Base-by-base conservation (phyloP, 2,113 vertebrate genomes). In the Arizona elegans region DNA sequence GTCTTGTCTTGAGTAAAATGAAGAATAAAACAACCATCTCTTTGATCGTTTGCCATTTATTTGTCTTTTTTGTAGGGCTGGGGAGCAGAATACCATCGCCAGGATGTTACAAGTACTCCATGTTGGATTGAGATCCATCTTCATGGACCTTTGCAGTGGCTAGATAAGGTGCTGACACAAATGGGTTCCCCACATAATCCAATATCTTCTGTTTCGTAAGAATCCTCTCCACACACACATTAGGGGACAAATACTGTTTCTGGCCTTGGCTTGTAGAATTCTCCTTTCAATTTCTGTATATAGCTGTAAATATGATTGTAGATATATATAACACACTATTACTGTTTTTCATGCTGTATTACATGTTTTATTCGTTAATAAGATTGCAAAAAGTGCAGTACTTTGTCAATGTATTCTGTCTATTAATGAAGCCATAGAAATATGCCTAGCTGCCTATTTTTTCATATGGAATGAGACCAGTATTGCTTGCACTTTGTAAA, bases 111-210 rank as follows among this genome's bases (percentile, higher is more conserved):
- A 38, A 99, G 99, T 98, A 99, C 99, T 0, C 99, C 99, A 94
- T 99, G 99, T 98, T 99, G 99, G 99, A 99, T 99, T 62, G 99
- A 99, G 97, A 98, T 99, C 52, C 99, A 99, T 89, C 98, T 99
- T 93, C 99, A 99, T 0, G 99, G 99, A 92, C 99, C 99, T 0
- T 97, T 99, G 95, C 99, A 99, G 97, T 99, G 99, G 99, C 95
- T 99, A 97, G 99, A 99, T 97, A 99, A 99, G 96, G 99, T 99
- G 92, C 98, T 99, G 93, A 99, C 99, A 38, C 99, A 99, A 96
- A 99, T 99, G 99, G 99, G 99, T 87, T 99, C 99, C 2, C 99
- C 99, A 5, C 99, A 99, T 96, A 99, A 99, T 94, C 99, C 99
- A 0, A 99, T 99, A 94, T 99, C 99, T 50, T 99, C 99, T 2